Base-by-base conservation (phyloP, 2,888 invertebrate genomes). In the Volucella zonaria region DNA sequence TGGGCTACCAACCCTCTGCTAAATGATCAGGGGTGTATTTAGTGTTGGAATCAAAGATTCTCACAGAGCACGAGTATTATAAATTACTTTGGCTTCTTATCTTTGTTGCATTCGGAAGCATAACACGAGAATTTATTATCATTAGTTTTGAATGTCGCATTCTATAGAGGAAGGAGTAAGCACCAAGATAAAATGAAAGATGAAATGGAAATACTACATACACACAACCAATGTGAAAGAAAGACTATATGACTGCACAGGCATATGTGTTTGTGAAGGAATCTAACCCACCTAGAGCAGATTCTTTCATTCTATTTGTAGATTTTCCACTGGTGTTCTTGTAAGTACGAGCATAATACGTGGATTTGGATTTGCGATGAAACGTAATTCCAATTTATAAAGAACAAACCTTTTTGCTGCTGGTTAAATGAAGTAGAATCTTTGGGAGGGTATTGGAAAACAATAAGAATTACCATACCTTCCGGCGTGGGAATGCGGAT, bases 71-170 rank as follows among this genome's bases (percentile, higher is more conserved):
- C 40, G 51, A 47, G 73, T 71, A 73, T 85, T 85, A 76, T 81
- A 81, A 85, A 77, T 81, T 81, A 81, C 49, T 49, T 73, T 73
- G 76, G 66, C 80, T 56, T 68, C 85, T 85, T 85, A 85, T 85
- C 85, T 85, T 81, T 81, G 85, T 85, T 77, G 85, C 85, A 68
- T 77, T 81, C 85, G 85, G 85, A 85, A 85, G 80, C 81, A 81
- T 81, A 81, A 81, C 76, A 81, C 76, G 73, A 81, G 51, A 85
- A 85, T 85, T 85, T 85, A 85, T 85, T 85, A 85, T 85, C 81
- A 85, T 85, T 81, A 85, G 85, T 85, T 85, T 85, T 77, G 81
- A 85, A 85, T 81, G 85, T 81, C 81, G 74, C 76, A 85, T 85
- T 85, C 85, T 40, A 47, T 14, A 49, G 67, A 80, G 85, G 85